A percentile compares a stretch with the other conserved stretches of the same genome.
These are phyloP conservation scores for Ennomos erosarius DNA, from an alignment of 2,888 invertebrate genomes.

Conservation along the genomic window DNA sequence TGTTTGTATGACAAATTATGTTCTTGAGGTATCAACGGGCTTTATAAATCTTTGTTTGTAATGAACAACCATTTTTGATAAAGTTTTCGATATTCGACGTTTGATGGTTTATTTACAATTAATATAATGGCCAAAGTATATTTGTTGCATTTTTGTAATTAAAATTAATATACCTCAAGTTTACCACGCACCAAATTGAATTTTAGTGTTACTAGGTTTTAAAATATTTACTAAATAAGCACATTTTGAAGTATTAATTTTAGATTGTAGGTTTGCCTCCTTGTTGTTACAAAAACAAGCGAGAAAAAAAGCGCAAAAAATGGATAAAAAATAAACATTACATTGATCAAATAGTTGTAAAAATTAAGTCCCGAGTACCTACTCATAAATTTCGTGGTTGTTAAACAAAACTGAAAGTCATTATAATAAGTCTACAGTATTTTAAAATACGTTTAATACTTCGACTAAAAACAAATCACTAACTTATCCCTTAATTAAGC, in stretches of 20 bases:
- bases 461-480: constrained; percentile 44
- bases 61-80: neutral
- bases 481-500: constrained; percentile 59
- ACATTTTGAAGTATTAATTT: constrained; percentile 71
- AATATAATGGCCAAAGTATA: constrained; percentile 18
- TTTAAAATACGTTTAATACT: constrained; percentile 28
- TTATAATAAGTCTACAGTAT: constrained; percentile 29
- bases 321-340: constrained; percentile 2
- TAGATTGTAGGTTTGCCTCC: constrained; percentile 49
- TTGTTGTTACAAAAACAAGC: constrained; percentile 45
- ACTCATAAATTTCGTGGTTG: constrained; percentile 10
- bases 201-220: constrained; percentile 69
- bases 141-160: constrained; percentile 44
- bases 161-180: constrained; percentile 79
- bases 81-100: constrained; percentile 9
- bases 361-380: constrained; percentile 3
- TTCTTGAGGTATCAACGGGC: too few species aligned
- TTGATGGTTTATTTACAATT: constrained; percentile 45
- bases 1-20: too few species aligned
- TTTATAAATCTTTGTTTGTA: too few species aligned
- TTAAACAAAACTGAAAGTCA: constrained; percentile 20
- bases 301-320: constrained; percentile 28
- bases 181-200: constrained; percentile 82
- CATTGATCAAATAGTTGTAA: too few species aligned
- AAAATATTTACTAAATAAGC: constrained; percentile 49